A percentile compares a stretch with the other conserved stretches of the same genome.
These are phyloP conservation scores for Eulemur rubriventer DNA, from an alignment of 2,797 vertebrate genomes.

Conservation along the genomic window DNA sequence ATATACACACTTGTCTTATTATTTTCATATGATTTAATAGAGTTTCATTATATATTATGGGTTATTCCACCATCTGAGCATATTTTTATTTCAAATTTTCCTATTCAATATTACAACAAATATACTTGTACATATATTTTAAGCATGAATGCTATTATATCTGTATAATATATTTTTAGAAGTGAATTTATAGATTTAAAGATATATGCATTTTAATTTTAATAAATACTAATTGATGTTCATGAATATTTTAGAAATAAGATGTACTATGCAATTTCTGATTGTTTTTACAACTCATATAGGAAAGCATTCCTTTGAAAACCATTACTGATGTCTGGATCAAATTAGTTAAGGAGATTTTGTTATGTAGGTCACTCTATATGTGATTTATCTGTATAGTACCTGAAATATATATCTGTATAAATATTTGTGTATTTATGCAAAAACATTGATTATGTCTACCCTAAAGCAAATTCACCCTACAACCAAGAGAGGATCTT, in stretches of 20 bases:
- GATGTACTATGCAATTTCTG: not conserved
- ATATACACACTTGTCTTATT: not conserved
- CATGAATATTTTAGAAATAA: slow-evolving; percentile 25
- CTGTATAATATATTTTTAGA: not conserved
- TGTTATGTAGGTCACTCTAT: not conserved
- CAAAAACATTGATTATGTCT: not conserved
- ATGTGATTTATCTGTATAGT: not conserved
- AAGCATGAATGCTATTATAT: not conserved
- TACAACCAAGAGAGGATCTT: not conserved
- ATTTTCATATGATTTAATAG: not conserved
- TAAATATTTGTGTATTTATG: not conserved
- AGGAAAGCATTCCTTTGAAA: not conserved
- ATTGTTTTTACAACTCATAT: not conserved
- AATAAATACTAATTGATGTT: not conserved
- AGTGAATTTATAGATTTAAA: slow-evolving; percentile 15
- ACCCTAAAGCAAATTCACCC: not conserved
- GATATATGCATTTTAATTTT: not conserved
- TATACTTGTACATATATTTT: not conserved
- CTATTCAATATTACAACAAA: not conserved
- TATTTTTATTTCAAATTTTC: not conserved
- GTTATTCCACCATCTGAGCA: not conserved
- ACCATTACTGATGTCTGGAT: not conserved
- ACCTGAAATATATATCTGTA: not conserved
- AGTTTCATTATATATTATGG: not conserved
- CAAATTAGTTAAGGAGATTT: not conserved